phyloP scores from a whole-genome alignment of 2,113 vertebrate species.

The Myiopsitta monachus region DNA sequence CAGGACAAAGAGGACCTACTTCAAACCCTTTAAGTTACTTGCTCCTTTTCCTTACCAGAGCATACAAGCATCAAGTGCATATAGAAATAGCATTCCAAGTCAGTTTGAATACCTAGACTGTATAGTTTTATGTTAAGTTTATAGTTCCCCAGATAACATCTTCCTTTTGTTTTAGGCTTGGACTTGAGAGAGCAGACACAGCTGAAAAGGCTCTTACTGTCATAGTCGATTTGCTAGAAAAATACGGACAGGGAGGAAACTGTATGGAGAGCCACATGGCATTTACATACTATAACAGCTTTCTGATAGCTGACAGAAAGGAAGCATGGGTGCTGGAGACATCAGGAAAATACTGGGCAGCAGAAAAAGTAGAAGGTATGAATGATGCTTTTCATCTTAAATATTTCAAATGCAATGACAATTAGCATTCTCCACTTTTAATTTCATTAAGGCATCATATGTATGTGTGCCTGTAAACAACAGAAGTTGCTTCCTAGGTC shows the following conservation, averaged over 20 bases:
- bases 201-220: conserved; percentile 87
- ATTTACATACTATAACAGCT: conserved; percentile 95
- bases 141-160: not conserved
- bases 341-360: conserved; percentile 90
- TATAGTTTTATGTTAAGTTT: not conserved
- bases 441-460: not conserved
- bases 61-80: not conserved
- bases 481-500: not conserved
- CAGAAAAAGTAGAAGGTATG: conserved; percentile 86
- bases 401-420: not conserved
- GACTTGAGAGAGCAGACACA: conserved; percentile 90
- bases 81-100: not conserved
- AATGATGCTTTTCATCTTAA: not conserved
- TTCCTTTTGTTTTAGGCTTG: conserved; percentile 81
- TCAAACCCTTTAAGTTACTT: not conserved
- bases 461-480: not conserved
- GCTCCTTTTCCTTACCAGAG: not conserved
- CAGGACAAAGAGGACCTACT: not conserved
- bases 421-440: not conserved
- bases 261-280: conserved; percentile 85
- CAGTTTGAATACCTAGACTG: not conserved
- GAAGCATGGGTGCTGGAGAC: conserved; percentile 97
- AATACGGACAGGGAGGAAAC: conserved; percentile 90
- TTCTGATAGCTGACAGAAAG: conserved; percentile 90
- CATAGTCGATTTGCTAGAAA: conserved; percentile 87